A percentile compares a stretch with the other conserved stretches of the same genome.
These are phyloP conservation scores for Nyctereutes procyonoides DNA, from an alignment of 2,113 vertebrate species.

Conservation along the genomic window DNA sequence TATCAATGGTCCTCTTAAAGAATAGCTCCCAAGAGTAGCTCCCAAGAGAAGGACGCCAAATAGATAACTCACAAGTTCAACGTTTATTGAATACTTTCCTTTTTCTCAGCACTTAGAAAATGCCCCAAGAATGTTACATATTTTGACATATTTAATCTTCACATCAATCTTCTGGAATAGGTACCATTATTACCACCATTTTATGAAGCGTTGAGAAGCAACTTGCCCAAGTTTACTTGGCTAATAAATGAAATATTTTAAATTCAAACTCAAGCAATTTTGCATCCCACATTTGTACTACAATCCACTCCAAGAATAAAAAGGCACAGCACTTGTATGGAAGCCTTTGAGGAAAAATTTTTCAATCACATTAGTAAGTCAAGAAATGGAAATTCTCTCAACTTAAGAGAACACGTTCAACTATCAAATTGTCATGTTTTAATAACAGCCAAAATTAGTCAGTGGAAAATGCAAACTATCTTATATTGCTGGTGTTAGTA, in stretches of 20 bases:
- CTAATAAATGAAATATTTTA: neutral
- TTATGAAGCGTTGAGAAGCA: neutral
- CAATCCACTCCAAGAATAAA: neutral
- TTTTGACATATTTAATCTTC: neutral
- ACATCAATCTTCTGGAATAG: neutral
- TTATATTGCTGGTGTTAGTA: neutral
- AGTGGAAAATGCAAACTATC: neutral
- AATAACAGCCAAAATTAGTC: neutral
- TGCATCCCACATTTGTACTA: neutral
- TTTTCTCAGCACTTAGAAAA: neutral
- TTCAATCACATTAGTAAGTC: neutral
- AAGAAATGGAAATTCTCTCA: constrained; percentile 2
- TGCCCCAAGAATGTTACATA: neutral
- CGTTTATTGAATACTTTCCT: neutral
- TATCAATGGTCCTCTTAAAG: neutral
- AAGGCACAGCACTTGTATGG: neutral
- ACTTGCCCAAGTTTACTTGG: neutral
- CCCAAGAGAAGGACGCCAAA: neutral
- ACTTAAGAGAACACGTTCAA: neutral
- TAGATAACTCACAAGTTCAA: neutral
- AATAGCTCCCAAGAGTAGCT: neutral
- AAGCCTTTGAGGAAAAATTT: neutral
- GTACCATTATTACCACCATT: neutral
- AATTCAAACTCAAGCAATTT: neutral
- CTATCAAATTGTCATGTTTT: neutral